A percentile compares a stretch with the other conserved stretches of the same genome.
These are phyloP conservation scores for Eristalis pertinax DNA, from an alignment of 2,888 invertebrate genomes.

Conservation along the genomic window DNA sequence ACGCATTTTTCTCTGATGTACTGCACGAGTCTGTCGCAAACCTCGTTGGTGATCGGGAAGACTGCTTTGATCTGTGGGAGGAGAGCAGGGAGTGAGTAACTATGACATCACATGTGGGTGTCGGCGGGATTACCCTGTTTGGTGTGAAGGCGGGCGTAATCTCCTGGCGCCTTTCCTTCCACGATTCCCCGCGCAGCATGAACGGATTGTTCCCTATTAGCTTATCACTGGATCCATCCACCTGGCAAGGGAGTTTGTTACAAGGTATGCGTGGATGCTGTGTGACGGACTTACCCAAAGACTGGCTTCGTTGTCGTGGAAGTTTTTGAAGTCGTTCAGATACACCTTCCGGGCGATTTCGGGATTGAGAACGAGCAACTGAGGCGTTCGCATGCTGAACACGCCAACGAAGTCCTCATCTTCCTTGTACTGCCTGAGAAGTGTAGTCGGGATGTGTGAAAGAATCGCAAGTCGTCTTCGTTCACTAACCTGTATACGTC, in stretches of 20 bases:
- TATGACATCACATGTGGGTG: not conserved
- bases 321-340: constrained; percentile 80
- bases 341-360: constrained; percentile 78
- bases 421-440: constrained; percentile 75
- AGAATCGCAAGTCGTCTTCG: not conserved
- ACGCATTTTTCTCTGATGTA: constrained; percentile 79
- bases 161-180: constrained; percentile 75
- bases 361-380: constrained; percentile 79
- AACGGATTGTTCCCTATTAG: constrained; percentile 77
- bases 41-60: constrained; percentile 81
- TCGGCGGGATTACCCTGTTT: constrained; percentile 72
- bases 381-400: constrained; percentile 77
- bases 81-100: constrained; percentile 34
- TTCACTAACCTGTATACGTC: constrained; percentile 79
- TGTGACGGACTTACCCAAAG: constrained; percentile 73
- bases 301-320: constrained; percentile 78
- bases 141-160: constrained; percentile 73
- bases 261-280: not conserved
- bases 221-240: constrained; percentile 73
- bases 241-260: constrained; percentile 45
- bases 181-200: constrained; percentile 74
- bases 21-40: constrained; percentile 80
- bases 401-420: constrained; percentile 80
- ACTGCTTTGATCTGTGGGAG: constrained; percentile 80
- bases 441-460: no score